These are phyloP conservation scores for Andinoacara biseriatus DNA, from an alignment of 2,113 vertebrate species.

Conservation along the genomic window DNA sequence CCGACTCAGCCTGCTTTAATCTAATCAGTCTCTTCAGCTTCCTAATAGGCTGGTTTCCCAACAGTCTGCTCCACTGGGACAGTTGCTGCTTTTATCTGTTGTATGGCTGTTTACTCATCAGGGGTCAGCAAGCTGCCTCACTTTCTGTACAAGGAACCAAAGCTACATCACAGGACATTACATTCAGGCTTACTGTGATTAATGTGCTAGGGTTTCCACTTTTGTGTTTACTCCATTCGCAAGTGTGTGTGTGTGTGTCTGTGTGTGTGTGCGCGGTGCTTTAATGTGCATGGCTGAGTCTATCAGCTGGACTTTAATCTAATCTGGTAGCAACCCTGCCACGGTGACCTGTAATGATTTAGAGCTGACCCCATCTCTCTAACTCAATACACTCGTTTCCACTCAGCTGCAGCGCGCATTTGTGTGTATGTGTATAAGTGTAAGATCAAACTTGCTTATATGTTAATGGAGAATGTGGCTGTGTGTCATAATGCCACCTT, in stretches of 20 bases:
- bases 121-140: conserved; percentile 55
- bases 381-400: conserved; percentile 66
- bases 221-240: conserved; percentile 58
- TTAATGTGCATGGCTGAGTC: conserved; percentile 69
- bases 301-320: conserved; percentile 74
- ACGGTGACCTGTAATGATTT: conserved; percentile 77
- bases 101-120: conserved; percentile 57
- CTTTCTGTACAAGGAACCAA: conserved; percentile 55
- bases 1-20: conserved; percentile 59
- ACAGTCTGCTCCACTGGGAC: conserved; percentile 52
- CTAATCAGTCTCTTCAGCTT: conserved; percentile 68
- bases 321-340: conserved; percentile 72
- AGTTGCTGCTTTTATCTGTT: conserved; percentile 59
- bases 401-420: conserved; percentile 23
- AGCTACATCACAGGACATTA: conserved; percentile 61
- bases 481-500: conserved; percentile 30
- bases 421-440: conserved; percentile 27
- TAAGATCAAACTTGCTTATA: conserved; percentile 7
- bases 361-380: conserved; percentile 73
- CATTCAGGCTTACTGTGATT: conserved; percentile 59
- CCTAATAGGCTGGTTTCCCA: conserved; percentile 66
- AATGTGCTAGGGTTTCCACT: conserved; percentile 64
- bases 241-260: conserved; percentile 10
- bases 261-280: not conserved
- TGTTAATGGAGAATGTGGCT: conserved; percentile 28